Percentiles rank a stretch among this genome's conserved stretches.
Evolutionary conservation across 1,140 invertebrate genomes (phyloP).

Genomic region (Chironomus striatipennis): DNA sequence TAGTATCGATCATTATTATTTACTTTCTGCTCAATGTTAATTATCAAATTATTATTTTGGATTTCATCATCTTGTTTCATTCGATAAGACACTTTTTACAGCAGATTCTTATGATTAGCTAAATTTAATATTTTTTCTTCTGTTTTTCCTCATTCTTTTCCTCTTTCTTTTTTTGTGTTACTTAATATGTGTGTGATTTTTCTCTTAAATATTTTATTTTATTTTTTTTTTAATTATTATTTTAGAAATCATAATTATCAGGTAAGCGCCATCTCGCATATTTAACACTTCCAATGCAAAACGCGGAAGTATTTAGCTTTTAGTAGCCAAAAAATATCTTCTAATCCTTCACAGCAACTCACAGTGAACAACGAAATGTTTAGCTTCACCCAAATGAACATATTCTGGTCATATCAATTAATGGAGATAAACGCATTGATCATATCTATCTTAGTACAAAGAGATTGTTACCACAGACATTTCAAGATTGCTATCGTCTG

Average conservation of each 20-base stretch:
- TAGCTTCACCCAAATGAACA: no score
- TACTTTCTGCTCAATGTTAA: neutral
- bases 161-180: no score
- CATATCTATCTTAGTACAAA: neutral
- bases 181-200: no score
- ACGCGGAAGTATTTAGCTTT: no score
- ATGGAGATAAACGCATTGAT: neutral
- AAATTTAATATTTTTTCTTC: neutral
- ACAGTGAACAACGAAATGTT: neutral
- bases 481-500: conserved; percentile 19
- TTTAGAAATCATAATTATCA: neutral
- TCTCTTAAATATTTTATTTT: neutral
- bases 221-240: neutral
- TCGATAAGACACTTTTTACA: conserved; percentile 22
- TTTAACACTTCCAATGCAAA: no score
- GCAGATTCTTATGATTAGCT: conserved; percentile 19
- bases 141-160: neutral
- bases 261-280: neutral
- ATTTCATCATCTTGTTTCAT: neutral
- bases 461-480: conserved; percentile 23
- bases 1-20: conserved; percentile 2
- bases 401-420: no score
- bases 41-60: neutral
- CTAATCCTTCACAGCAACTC: neutral
- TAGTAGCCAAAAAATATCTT: neutral